Evolutionary conservation across 1,140 invertebrate species (phyloP).

Genomic region (Apis dorsata): DNA sequence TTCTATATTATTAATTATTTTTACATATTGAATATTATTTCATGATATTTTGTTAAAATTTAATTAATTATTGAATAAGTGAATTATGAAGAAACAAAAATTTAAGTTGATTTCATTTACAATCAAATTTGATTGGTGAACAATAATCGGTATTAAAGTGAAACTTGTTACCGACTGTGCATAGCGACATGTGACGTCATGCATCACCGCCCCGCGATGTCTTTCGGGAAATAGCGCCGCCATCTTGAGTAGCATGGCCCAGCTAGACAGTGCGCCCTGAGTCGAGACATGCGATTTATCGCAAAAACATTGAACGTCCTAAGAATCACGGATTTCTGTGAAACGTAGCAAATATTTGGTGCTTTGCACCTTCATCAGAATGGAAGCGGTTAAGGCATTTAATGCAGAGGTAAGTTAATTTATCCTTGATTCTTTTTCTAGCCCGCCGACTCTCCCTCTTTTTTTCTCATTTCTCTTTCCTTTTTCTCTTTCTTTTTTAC

Average conservation of each 20-base stretch:
- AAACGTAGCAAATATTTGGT: slow-evolving; percentile 50
- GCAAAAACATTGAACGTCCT: slow-evolving; percentile 56
- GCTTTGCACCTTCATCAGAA: slow-evolving; percentile 57
- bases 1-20: neutral
- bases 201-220: slow-evolving; percentile 71
- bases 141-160: slow-evolving; percentile 16
- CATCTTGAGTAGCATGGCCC: slow-evolving; percentile 79
- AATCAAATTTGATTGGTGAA: slow-evolving; percentile 18
- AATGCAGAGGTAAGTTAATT: slow-evolving; percentile 82
- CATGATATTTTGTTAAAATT: neutral
- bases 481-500: slow-evolving; percentile 1
- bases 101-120: neutral
- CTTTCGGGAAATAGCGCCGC: slow-evolving; percentile 72
- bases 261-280: slow-evolving; percentile 66
- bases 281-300: slow-evolving; percentile 63
- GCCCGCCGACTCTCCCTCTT: slow-evolving; percentile 66
- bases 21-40: neutral
- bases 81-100: neutral
- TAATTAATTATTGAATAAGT: neutral
- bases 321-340: slow-evolving; percentile 54
- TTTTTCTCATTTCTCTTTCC: slow-evolving; percentile 25
- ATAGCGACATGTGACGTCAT: slow-evolving; percentile 70
- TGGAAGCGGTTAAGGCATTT: slow-evolving; percentile 85
- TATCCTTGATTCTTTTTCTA: slow-evolving; percentile 70
- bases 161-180: slow-evolving; percentile 45